These are phyloP conservation scores for Melanotus villosus DNA, from an alignment of 2,888 invertebrate genomes.

Conservation along the genomic window DNA sequence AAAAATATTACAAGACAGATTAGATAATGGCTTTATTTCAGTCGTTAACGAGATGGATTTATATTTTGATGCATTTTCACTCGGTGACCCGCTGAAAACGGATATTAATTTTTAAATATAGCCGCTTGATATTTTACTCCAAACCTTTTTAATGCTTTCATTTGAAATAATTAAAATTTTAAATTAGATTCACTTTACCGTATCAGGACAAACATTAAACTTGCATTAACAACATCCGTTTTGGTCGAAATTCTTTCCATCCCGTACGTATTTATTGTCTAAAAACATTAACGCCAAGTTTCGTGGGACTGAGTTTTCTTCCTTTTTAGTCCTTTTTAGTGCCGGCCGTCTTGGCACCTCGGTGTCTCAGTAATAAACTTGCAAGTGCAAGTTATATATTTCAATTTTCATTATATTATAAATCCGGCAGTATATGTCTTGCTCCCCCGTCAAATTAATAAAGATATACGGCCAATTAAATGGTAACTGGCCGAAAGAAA, in stretches of 20 bases:
- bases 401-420: constrained; percentile 42
- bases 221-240: not conserved
- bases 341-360: constrained; percentile 23
- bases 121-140: constrained; percentile 18
- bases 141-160: constrained; percentile 19
- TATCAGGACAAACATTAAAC: not conserved
- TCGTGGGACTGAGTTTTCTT: too few relatives aligned
- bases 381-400: constrained; percentile 38
- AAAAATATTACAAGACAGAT: constrained; percentile 52
- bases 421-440: constrained; percentile 26
- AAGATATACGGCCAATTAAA: constrained; percentile 37
- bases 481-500: constrained; percentile 14
- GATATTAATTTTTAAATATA: constrained; percentile 28
- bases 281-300: too few relatives aligned
- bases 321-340: too few relatives aligned
- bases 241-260: not conserved
- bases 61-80: constrained; percentile 29
- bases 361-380: constrained; percentile 34
- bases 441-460: constrained; percentile 29
- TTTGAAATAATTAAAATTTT: constrained; percentile 17
- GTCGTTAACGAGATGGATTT: constrained; percentile 46
- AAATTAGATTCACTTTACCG: constrained; percentile 7
- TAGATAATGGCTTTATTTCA: constrained; percentile 52
- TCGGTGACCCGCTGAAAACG: constrained; percentile 1
- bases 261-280: not conserved